Evolutionary conservation across 2,888 invertebrate species (phyloP).

Genomic region (Marronus borbonicus): DNA sequence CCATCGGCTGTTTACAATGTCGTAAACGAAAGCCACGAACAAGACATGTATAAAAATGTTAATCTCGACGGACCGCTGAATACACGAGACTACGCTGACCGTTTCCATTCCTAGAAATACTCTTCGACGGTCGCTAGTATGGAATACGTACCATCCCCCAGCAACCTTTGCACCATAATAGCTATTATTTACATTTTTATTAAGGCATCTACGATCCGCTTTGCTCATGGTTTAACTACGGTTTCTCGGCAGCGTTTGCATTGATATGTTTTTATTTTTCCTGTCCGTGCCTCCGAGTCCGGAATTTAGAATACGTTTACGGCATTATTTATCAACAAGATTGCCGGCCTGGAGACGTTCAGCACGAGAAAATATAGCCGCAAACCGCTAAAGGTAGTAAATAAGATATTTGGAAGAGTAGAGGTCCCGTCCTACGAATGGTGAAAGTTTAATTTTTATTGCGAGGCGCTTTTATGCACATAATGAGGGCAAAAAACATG

Average conservation of each 20-base stretch:
- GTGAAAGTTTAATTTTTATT: too few relatives aligned
- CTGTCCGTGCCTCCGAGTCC: neutral
- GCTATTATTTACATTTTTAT: conserved; percentile 14
- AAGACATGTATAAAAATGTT: too few relatives aligned
- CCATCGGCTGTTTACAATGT: too few relatives aligned
- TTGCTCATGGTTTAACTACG: neutral
- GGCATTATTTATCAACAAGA: neutral
- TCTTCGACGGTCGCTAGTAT: too few relatives aligned
- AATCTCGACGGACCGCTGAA: too few relatives aligned
- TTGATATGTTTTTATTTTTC: too few relatives aligned
- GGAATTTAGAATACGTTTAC: neutral
- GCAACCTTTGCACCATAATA: neutral
- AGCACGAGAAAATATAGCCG: neutral
- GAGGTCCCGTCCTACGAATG: neutral
- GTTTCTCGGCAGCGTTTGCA: neutral
- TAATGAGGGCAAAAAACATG: neutral
- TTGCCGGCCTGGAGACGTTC: neutral
- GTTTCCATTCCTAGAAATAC: too few relatives aligned
- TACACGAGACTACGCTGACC: too few relatives aligned
- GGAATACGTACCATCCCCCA: too few relatives aligned
- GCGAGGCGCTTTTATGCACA: too few relatives aligned
- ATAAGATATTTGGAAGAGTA: conserved; percentile 7
- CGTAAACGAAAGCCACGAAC: too few relatives aligned
- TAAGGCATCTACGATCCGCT: neutral
- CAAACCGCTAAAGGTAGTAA: neutral